A percentile compares a stretch with the other conserved stretches of the same genome.
Evolutionary conservation across 2,888 invertebrate genomes (phyloP).

Genomic region (Sclerodermus sp.): DNA sequence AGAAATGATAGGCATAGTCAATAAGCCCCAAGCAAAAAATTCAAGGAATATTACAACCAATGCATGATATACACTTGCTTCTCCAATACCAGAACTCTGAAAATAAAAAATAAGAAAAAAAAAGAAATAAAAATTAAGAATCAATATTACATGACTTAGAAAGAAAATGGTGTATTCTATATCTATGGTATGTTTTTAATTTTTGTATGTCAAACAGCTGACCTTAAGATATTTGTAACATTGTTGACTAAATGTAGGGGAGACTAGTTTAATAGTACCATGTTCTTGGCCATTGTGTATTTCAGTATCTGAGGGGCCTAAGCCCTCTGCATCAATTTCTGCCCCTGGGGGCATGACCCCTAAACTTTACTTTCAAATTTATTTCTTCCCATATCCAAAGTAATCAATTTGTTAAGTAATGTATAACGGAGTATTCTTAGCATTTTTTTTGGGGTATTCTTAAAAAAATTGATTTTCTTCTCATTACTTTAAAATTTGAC

Average conservation of each 20-base stretch:
- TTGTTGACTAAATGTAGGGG: constrained; percentile 44
- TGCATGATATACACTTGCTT: constrained; percentile 97
- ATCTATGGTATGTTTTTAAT: neutral
- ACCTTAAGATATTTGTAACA: constrained; percentile 56
- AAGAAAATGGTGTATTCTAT: too few relatives aligned
- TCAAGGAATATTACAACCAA: constrained; percentile 98
- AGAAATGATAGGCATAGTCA: constrained; percentile 94
- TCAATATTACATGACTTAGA: neutral
- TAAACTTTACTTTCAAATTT: constrained; percentile 22
- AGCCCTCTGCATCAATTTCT: constrained; percentile 50
- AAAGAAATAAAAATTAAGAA: neutral
- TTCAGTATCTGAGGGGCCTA: constrained; percentile 52
- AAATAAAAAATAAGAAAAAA: constrained; percentile 48
- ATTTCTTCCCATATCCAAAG: constrained; percentile 27
- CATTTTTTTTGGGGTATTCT: neutral
- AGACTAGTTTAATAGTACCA: constrained; percentile 31
- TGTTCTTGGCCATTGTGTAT: constrained; percentile 47
- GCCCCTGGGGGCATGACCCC: constrained; percentile 55
- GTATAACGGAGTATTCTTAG: neutral
- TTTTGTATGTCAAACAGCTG: constrained; percentile 27
- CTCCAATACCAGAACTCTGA: constrained; percentile 84
- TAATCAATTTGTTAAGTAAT: neutral
- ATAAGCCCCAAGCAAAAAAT: constrained; percentile 99
- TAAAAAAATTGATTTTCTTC: too few relatives aligned
- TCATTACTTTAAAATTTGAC: too few relatives aligned